phyloP scores from a whole-genome alignment of 92 coral and sea anemone genomes.

The Micromussa lordhowensis region DNA sequence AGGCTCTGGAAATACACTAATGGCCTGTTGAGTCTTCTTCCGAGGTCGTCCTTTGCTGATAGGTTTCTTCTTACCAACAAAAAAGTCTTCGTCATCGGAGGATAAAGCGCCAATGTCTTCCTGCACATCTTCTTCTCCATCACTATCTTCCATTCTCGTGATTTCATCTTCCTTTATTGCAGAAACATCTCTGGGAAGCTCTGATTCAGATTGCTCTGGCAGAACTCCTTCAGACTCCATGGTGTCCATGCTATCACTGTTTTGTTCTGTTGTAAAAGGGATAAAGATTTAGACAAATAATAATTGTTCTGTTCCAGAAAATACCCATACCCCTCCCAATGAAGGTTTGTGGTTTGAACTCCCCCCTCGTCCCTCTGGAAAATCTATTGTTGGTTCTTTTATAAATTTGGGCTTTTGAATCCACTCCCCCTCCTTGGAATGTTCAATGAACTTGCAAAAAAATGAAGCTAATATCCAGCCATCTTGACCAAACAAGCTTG shows the following conservation, averaged over 20 bases:
- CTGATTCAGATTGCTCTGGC: constrained; percentile 67
- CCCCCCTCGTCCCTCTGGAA: no score
- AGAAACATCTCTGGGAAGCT: constrained; percentile 42
- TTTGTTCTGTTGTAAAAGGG: constrained; percentile 8
- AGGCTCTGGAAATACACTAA: constrained; percentile 28
- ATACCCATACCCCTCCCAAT: no score
- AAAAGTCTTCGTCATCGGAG: constrained; percentile 85
- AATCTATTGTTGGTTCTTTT: no score
- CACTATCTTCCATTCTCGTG: constrained; percentile 49
- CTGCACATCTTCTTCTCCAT: constrained; percentile 65
- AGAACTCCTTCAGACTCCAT: constrained; percentile 34
- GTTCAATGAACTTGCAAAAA: no score
- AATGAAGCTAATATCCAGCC: no score
- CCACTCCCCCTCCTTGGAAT: no score
- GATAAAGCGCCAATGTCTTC: constrained; percentile 72
- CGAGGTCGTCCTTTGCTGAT: constrained; percentile 77
- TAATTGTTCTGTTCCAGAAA: no score
- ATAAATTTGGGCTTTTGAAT: no score
- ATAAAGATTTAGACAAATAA: neutral
- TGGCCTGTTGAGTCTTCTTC: constrained; percentile 51
- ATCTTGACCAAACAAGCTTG: no score
- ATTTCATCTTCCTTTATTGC: constrained; percentile 60
- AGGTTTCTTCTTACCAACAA: constrained; percentile 47
- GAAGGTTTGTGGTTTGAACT: no score
- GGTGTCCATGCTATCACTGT: constrained; percentile 1